These are phyloP conservation scores for Plusia festucae DNA, from an alignment of 2,888 invertebrate species.

Conservation along the genomic window DNA sequence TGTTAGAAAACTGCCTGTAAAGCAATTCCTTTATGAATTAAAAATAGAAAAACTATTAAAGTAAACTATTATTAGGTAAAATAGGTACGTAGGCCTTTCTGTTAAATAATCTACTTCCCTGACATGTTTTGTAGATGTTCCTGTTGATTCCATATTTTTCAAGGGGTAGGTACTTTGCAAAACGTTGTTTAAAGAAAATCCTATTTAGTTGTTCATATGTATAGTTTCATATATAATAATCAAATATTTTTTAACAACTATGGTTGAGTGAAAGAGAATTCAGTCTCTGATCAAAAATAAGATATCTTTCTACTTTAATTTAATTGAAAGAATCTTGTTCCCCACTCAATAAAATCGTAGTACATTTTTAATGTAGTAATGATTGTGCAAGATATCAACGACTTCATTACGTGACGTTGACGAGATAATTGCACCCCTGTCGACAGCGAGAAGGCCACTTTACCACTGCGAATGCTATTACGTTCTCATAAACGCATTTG, in stretches of 20 bases:
- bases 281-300: not conserved
- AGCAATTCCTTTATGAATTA: no score
- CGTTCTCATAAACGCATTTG: constrained; percentile 46
- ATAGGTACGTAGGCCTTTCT: no score
- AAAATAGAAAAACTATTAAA: no score
- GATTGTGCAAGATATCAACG: constrained; percentile 69
- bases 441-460: constrained; percentile 62
- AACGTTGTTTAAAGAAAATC: no score
- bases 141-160: no score
- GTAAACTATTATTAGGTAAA: no score
- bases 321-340: constrained; percentile 24
- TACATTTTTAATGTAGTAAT: constrained; percentile 67
- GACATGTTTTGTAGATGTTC: no score
- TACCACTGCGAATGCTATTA: constrained; percentile 39
- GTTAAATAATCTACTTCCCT: no score
- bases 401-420: constrained; percentile 68
- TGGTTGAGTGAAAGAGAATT: constrained; percentile 9
- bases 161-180: no score
- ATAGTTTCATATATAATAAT: no score
- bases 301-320: constrained; percentile 19
- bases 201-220: no score
- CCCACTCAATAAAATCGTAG: constrained; percentile 30
- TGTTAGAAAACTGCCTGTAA: no score
- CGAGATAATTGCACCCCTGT: constrained; percentile 72
- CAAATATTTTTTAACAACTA: not conserved